These are phyloP conservation scores for Acrocephalus arundinaceus DNA, from an alignment of 2,113 vertebrate species.

Conservation along the genomic window DNA sequence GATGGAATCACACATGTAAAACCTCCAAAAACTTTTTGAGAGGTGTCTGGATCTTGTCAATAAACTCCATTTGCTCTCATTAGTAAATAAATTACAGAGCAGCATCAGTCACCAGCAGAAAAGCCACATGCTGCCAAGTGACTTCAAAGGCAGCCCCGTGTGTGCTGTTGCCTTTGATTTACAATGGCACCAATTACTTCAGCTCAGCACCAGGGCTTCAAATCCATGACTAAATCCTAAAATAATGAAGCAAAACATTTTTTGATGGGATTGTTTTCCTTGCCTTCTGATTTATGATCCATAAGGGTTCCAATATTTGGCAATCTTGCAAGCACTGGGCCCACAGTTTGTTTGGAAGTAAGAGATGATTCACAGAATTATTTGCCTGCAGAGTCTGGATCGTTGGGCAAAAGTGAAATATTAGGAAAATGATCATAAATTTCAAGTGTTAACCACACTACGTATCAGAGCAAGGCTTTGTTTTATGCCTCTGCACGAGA, in stretches of 20 bases:
- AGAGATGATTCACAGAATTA: constrained; percentile 7
- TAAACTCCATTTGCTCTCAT: not conserved
- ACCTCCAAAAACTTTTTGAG: not conserved
- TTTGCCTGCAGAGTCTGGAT: not conserved
- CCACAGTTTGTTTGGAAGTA: not conserved
- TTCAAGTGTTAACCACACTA: not conserved
- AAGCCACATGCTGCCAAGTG: not conserved
- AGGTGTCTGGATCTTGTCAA: not conserved
- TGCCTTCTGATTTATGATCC: constrained; percentile 23
- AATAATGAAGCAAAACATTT: constrained; percentile 8
- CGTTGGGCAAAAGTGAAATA: not conserved
- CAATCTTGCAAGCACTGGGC: not conserved
- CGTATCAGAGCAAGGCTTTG: not conserved
- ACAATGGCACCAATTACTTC: not conserved
- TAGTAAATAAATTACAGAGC: not conserved
- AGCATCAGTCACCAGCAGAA: not conserved
- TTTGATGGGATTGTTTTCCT: constrained; percentile 19
- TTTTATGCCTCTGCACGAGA: not conserved
- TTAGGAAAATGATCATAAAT: not conserved
- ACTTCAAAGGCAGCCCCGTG: not conserved
- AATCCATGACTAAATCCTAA: not conserved
- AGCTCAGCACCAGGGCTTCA: not conserved
- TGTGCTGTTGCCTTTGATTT: not conserved
- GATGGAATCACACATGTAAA: not conserved
- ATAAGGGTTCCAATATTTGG: not conserved